Evolutionary conservation across 2,888 invertebrate genomes (phyloP).

Genomic region (Watsonalla cultraria): DNA sequence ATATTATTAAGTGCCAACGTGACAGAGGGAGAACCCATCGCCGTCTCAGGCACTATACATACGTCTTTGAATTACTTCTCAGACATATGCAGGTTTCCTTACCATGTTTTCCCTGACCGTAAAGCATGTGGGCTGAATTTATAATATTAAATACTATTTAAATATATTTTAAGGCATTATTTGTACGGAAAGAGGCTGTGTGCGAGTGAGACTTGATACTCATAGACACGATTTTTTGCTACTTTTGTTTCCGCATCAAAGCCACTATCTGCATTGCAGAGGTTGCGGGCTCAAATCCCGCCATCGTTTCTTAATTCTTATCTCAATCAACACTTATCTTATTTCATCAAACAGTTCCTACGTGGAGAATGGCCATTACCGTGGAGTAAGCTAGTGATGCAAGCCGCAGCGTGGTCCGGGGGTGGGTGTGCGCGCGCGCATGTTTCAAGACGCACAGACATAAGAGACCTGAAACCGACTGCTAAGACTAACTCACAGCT

Average conservation of each 20-base stretch:
- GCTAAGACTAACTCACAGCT: conserved; percentile 43
- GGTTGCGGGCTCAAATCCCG: no score
- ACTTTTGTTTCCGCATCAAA: no score
- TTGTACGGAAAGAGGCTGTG: neutral
- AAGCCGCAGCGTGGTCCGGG: conserved; percentile 48
- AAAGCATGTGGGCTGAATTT: neutral
- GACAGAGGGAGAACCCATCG: no score
- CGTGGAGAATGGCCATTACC: conserved; percentile 62
- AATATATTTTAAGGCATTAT: no score
- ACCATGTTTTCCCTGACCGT: neutral
- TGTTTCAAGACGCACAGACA: conserved; percentile 44
- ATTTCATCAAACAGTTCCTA: conserved; percentile 37
- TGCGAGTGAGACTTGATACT: no score
- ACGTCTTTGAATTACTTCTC: no score
- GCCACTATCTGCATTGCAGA: no score
- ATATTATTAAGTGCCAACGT: no score
- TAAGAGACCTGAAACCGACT: conserved; percentile 29
- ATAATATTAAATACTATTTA: neutral
- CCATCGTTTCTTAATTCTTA: no score
- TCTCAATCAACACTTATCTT: neutral
- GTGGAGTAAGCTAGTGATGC: conserved; percentile 53
- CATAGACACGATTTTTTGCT: no score
- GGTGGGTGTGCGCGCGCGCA: conserved; percentile 54
- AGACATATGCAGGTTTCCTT: no score
- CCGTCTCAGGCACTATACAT: no score